Evolutionary conservation across 2,888 invertebrate species (phyloP).

Genomic region (Stramonita haemastoma): DNA sequence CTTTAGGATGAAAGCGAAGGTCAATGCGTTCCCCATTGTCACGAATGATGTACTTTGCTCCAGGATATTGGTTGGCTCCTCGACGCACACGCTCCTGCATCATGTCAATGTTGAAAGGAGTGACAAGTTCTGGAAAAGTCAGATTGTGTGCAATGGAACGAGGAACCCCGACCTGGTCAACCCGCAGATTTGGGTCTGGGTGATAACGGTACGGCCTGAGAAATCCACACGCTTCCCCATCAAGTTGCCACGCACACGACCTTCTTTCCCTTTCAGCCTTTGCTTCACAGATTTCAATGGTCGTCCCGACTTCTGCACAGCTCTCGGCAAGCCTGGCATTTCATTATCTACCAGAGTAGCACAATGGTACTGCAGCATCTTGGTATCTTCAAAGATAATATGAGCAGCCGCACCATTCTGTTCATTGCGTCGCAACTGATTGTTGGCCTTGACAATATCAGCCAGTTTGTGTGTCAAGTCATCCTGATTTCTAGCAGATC

Average conservation of each 20-base stretch:
- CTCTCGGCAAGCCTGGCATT: conserved; percentile 85
- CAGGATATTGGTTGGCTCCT: conserved; percentile 99
- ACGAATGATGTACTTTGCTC: conserved; percentile 98
- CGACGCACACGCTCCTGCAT: conserved; percentile 95
- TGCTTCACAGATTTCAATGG: conserved; percentile 98
- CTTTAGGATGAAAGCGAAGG: conserved; percentile 97
- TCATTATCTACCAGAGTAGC: conserved; percentile 99
- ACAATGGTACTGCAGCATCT: conserved; percentile 98
- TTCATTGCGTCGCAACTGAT: conserved; percentile 96
- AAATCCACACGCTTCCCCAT: conserved; percentile 99
- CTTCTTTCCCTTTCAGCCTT: conserved; percentile 97
- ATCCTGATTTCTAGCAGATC: conserved; percentile 98
- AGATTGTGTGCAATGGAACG: conserved; percentile 98
- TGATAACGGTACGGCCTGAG: conserved; percentile 95
- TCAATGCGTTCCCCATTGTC: conserved; percentile 99
- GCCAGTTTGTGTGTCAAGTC: conserved; percentile 99
- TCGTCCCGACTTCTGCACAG: conserved; percentile 99
- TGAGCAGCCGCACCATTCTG: conserved; percentile 98
- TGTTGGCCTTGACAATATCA: conserved; percentile 98
- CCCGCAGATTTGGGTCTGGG: conserved; percentile 84
- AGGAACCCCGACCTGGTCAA: conserved; percentile 98
- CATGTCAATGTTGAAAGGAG: conserved; percentile 98
- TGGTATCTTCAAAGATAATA: conserved; percentile 96
- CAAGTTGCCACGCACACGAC: conserved; percentile 97
- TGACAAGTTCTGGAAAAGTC: conserved; percentile 99